Base-by-base conservation (phyloP, 1,140 invertebrate species). In the Sarcophaga bullata region DNA sequence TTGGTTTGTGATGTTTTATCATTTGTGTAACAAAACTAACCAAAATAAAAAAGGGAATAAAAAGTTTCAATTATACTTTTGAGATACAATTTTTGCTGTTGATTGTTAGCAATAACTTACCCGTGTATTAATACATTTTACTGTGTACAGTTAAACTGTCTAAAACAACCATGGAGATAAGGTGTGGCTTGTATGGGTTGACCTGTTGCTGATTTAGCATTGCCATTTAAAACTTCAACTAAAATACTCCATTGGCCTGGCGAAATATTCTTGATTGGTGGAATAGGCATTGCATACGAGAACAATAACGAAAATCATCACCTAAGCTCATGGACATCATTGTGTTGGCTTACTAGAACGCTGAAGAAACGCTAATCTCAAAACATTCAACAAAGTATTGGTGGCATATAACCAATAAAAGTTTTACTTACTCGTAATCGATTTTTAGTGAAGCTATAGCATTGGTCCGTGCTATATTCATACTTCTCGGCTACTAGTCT, bases 71-170 rank as follows among this genome's bases (percentile, higher is more conserved):
- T 62, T 15, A 58, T 73, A 54, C 25, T 46, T 19, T n/a, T n/a
- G n/a, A n/a, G n/a, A n/a, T n/a, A n/a, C n/a, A n/a, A n/a, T n/a
- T n/a, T n/a, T 54, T 25, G n/a, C 8, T 5, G 19, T 9, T 46
- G 49, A 15, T 54, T 25, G n/a, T 8, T 5, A 49, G 17, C 25
- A 68, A 15, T 49, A 6, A 80, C 25, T 80, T 83, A 85, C 85
- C 82, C 84, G 86, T 99, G 97, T 82, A 99, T 98, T n/a, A 99
- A 91, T 84, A 98, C 98, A 99, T 99, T 90, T 99, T 99, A 0
- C 97, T 97, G 90, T 99, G 97, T 11, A 98, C 95, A 0, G 98
- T 98, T 15, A 99, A 90, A n/a, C 97, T 98, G 89, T 99, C 98
- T 5, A 99, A 90, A 19, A 98, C 94, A 47, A 95, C 95, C 94